Evolutionary conservation across 2,113 vertebrate species (phyloP).

Genomic region (Stomatorhinus ivindoensis): DNA sequence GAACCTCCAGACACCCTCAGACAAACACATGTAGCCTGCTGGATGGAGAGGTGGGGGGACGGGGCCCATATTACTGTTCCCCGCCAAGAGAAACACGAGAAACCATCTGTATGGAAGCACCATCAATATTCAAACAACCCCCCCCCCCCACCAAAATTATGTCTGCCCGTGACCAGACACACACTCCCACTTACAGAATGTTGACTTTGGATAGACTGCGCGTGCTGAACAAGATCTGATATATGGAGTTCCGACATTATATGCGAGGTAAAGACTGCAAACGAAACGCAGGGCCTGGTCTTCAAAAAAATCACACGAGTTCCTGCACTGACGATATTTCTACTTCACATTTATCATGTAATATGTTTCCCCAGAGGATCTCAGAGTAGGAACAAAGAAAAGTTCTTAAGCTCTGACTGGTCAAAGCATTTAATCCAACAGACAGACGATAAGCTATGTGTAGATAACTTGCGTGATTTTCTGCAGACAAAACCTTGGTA

Average conservation of each 20-base stretch:
- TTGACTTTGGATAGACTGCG: constrained; percentile 1
- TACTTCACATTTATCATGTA: not conserved
- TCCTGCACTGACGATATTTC: not conserved
- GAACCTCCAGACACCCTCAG: not conserved
- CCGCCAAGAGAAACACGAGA: not conserved
- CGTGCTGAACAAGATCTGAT: too few relatives aligned
- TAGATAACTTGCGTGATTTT: not conserved
- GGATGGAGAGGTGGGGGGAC: not conserved
- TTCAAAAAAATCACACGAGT: not conserved
- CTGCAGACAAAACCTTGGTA: not conserved
- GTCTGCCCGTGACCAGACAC: not conserved
- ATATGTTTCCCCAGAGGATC: not conserved
- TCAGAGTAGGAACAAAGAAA: constrained; percentile 1
- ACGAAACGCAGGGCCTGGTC: not conserved
- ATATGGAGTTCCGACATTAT: not conserved
- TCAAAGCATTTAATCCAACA: not conserved
- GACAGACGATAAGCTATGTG: not conserved
- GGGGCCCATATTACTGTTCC: not conserved
- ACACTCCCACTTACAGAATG: not conserved
- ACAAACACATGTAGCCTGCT: not conserved
- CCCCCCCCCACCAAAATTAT: not conserved
- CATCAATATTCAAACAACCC: not conserved
- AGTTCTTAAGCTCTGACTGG: not conserved
- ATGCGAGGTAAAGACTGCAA: not conserved
- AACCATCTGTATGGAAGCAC: not conserved